Percentiles rank a stretch among this genome's conserved stretches.
phyloP scores from a whole-genome alignment of 2,797 vertebrate species.

The Micromesistius poutassou region DNA sequence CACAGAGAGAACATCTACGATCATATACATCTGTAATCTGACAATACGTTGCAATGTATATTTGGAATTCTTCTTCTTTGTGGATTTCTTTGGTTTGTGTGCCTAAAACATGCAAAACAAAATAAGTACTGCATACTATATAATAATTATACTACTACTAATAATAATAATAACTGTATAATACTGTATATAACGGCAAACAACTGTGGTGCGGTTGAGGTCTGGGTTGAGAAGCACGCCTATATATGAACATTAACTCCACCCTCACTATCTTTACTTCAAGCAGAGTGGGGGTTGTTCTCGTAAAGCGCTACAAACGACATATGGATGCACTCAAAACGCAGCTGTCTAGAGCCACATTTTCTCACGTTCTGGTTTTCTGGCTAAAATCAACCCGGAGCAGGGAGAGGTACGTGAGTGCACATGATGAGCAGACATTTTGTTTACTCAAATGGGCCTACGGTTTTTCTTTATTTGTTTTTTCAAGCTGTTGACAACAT shows the following conservation, averaged over 20 bases:
- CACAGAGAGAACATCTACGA: neutral
- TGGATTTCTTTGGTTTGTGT: neutral
- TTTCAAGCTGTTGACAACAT: neutral
- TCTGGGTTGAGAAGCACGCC: neutral
- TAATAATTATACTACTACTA: too few relatives aligned
- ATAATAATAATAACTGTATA: constrained; percentile 1
- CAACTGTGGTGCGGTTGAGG: neutral
- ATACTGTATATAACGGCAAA: neutral
- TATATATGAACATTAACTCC: constrained; percentile 41
- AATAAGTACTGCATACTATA: too few relatives aligned
- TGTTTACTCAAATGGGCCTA: neutral
- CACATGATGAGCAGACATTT: neutral
- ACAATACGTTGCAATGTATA: too few relatives aligned
- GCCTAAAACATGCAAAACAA: neutral
- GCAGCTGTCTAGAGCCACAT: neutral
- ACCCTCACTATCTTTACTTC: constrained; percentile 57
- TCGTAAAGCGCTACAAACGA: constrained; percentile 4
- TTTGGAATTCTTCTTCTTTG: too few relatives aligned
- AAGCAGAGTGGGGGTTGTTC: constrained; percentile 19
- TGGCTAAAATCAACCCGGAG: neutral
- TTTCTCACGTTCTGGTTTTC: neutral
- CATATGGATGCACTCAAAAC: constrained; percentile 33
- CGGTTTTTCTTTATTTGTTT: neutral
- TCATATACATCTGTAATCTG: too few relatives aligned
- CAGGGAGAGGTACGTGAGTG: neutral